phyloP scores from a whole-genome alignment of 1,140 invertebrate species.

The Sitophilus oryzae region DNA sequence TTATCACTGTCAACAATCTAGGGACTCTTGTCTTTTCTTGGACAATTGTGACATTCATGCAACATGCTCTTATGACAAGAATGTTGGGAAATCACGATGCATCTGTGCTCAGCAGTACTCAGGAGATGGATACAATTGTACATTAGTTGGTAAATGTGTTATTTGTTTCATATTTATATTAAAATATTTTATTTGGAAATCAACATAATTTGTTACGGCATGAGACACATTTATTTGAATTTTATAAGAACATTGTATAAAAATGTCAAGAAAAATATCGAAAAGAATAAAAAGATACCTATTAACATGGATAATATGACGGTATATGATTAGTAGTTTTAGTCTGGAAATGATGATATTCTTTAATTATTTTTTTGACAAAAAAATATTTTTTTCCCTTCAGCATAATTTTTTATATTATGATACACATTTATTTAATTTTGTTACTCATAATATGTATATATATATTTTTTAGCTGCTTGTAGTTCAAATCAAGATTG shows the following conservation, averaged over 20 bases:
- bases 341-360: too few relatives aligned
- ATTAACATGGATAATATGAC: too few relatives aligned
- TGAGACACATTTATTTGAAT: too few relatives aligned
- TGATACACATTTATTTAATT: not conserved
- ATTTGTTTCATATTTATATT: too few relatives aligned
- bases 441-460: conserved; percentile 1
- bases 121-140: conserved; percentile 67
- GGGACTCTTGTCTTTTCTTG: conserved; percentile 57
- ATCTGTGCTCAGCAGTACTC: conserved; percentile 72
- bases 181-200: too few relatives aligned
- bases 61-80: conserved; percentile 61
- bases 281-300: too few relatives aligned
- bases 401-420: not conserved
- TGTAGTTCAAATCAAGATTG: conserved; percentile 68
- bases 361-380: not conserved
- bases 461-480: conserved; percentile 15
- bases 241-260: too few relatives aligned
- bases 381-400: not conserved
- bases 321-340: too few relatives aligned
- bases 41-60: conserved; percentile 72
- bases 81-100: conserved; percentile 61
- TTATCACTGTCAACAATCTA: conserved; percentile 58
- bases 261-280: too few relatives aligned
- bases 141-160: conserved; percentile 12
- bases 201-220: too few relatives aligned